Base-by-base conservation (phyloP, 92 coral and sea anemone genomes). In the Zoanthus solanderi region DNA sequence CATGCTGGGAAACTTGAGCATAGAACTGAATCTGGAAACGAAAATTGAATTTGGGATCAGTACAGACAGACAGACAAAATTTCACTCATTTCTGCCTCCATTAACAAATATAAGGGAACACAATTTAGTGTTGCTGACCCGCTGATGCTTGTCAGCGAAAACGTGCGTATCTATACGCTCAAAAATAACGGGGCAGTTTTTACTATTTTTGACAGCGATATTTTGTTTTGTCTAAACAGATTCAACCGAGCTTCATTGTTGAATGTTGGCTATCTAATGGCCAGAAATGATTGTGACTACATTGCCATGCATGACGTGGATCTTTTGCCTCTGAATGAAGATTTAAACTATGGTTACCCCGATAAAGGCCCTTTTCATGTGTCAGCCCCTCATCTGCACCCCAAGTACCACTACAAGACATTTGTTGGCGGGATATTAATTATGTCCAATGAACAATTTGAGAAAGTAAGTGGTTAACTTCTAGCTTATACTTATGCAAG, bases 301-400 rank as follows among this genome's bases (percentile, higher is more conserved):
- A 89, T 97, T 76, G 98, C 95, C 48, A 97, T 97, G 99, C 99
- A 97, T 87, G 99, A 97, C 47, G 99, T 97, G 48, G 99, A 97
- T 86, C 87, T 97, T 5, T 86, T 97, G 67, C 99, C 99, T 45
- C 83, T 97, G 11, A 95, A 97, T 80, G 90, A 95, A 60, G 93
- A 94, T 73, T 90, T 97, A 57, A 92, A 92, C 63, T 97, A 97
- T 88, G 98, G 97, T 17, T 97, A 90, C 57, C 99, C 99, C 28
- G 89, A 85, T 28, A 94, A 89, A 67, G 99, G 99, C 1, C 99
- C 99, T 9, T 97, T 97, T 54, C 99, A 97, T 87, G 94, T 97
- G 2, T 97, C 99, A 6, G 96, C 95, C 8, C 99, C 99, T 12
- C 86, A 82, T 72, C 94, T 97, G 37, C 99, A 97, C 77, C 99